A percentile compares a stretch with the other conserved stretches of the same genome.
phyloP scores from a whole-genome alignment of 1,140 invertebrate species.

The Drosophila ohnishii region DNA sequence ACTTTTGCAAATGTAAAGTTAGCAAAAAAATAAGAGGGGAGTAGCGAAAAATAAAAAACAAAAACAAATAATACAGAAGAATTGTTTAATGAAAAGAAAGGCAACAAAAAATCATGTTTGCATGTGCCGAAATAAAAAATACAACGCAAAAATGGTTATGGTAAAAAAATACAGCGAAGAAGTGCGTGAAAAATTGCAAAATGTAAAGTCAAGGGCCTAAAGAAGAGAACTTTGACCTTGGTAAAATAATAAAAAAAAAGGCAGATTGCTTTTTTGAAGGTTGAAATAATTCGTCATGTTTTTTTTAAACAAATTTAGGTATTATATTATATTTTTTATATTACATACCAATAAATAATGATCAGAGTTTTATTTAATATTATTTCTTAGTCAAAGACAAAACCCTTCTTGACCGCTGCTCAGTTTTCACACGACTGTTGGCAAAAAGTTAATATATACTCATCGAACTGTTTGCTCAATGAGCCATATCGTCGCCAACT shows the following conservation, averaged over 20 bases:
- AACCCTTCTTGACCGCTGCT: background rate
- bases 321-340: background rate
- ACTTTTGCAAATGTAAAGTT: conserved; percentile 66
- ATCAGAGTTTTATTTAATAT: background rate
- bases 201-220: conserved; percentile 51
- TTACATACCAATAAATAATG: conserved; percentile 1
- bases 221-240: conserved; percentile 53
- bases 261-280: conserved; percentile 20
- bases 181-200: conserved; percentile 62
- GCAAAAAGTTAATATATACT: conserved; percentile 25
- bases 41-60: conserved; percentile 30
- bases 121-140: conserved; percentile 54
- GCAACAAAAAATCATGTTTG: conserved; percentile 62
- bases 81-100: conserved; percentile 62
- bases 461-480: conserved; percentile 46
- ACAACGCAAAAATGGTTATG: conserved; percentile 15
- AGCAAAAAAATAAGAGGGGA: conserved; percentile 37
- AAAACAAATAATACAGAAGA: conserved; percentile 33
- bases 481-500: conserved; percentile 31
- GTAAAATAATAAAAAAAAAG: background rate
- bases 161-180: conserved; percentile 33
- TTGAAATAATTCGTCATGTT: conserved; percentile 15
- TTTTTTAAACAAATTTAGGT: background rate
- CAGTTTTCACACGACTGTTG: conserved; percentile 26
- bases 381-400: background rate